Evolutionary conservation across 92 coral and sea anemone species (phyloP).

Genomic region (Hydrozoanthus gracilis): DNA sequence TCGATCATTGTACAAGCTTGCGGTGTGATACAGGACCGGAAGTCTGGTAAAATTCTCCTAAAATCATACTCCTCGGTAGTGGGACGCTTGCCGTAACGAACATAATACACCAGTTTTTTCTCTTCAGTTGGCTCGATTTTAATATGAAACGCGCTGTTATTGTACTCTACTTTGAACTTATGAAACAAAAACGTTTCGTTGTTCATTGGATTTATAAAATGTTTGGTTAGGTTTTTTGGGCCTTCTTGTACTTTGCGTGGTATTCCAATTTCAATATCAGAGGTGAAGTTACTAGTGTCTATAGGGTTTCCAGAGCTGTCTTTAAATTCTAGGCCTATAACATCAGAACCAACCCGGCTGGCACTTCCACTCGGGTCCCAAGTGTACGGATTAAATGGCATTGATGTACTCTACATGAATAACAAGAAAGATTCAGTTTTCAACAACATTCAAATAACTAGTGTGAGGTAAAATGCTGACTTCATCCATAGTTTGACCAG

Average conservation of each 20-base stretch:
- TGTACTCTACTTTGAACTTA: conserved; percentile 19
- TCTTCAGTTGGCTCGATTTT: conserved; percentile 2
- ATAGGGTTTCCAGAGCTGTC: conserved; percentile 27
- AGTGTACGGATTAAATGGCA: conserved; percentile 34
- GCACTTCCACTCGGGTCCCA: conserved; percentile 33
- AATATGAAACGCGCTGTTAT: conserved; percentile 43
- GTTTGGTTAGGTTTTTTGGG: not conserved
- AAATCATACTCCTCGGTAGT: conserved; percentile 21
- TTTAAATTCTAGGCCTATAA: conserved; percentile 22
- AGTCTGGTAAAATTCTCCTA: conserved; percentile 19
- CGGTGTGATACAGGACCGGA: conserved; percentile 28
- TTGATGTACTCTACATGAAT: conserved; percentile 22
- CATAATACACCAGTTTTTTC: conserved; percentile 16
- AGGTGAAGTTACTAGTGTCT: conserved; percentile 31
- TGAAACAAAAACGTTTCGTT: conserved; percentile 9
- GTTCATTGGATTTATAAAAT: conserved; percentile 13
- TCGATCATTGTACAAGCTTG: conserved; percentile 30
- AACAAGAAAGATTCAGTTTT: not conserved
- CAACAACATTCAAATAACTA: not conserved
- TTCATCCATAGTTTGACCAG: too few relatives aligned
- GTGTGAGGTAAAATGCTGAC: not conserved
- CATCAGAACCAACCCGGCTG: conserved; percentile 30
- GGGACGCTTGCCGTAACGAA: conserved; percentile 25
- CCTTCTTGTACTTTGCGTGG: conserved; percentile 18
- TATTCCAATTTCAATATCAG: conserved; percentile 42